Evolutionary conservation across 2,888 invertebrate species (phyloP).

Genomic region (Zootermopsis nevadensis): DNA sequence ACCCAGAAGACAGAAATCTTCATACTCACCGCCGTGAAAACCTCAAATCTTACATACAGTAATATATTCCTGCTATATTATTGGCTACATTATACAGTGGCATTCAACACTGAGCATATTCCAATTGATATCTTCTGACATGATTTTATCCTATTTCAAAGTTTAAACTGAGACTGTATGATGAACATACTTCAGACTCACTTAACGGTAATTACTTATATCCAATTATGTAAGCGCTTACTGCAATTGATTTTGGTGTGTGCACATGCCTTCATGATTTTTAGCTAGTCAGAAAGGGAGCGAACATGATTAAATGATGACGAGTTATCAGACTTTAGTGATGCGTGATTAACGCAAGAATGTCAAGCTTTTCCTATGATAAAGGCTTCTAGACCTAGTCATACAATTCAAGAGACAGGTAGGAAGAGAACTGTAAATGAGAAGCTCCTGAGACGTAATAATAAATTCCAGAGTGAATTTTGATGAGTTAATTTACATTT

Average conservation of each 20-base stretch:
- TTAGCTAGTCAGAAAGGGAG: not conserved
- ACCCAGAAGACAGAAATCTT: too few species aligned
- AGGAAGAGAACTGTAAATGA: not conserved
- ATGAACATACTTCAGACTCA: not conserved
- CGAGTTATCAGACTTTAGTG: not conserved
- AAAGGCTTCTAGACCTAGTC: not conserved
- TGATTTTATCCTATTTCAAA: not conserved
- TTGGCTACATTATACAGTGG: too few species aligned
- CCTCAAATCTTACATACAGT: too few species aligned
- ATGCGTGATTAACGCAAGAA: not conserved
- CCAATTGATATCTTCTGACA: not conserved
- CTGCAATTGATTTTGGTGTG: not conserved
- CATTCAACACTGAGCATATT: too few species aligned
- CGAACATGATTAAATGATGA: not conserved
- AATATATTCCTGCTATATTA: too few species aligned
- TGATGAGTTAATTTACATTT: constrained; percentile 9
- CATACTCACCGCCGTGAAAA: too few species aligned
- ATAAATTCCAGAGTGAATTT: constrained; percentile 17
- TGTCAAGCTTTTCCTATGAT: not conserved
- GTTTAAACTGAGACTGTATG: not conserved
- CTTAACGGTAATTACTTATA: not conserved
- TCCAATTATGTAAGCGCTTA: not conserved
- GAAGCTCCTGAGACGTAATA: not conserved
- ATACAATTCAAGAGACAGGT: not conserved
- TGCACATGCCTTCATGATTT: not conserved